Conservation (phyloP, 2,113 vertebrate species). For the Corydoras maculifer region DNA sequence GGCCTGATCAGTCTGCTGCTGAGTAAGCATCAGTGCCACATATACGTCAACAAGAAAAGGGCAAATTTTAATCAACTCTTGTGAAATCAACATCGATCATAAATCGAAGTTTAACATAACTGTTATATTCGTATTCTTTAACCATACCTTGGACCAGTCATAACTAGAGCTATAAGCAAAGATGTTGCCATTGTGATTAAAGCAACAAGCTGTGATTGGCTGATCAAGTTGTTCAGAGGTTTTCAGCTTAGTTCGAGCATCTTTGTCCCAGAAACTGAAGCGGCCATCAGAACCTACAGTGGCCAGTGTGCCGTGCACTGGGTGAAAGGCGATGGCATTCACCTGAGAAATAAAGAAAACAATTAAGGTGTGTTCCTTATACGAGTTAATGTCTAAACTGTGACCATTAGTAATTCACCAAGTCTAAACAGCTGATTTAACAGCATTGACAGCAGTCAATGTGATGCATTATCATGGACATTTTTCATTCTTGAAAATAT, state of each 20-base stretch:
- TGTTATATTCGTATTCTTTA: neutral
- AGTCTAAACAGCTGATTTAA: too few relatives aligned
- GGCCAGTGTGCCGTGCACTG: slow-evolving; percentile 90
- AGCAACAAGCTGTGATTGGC: slow-evolving; percentile 91
- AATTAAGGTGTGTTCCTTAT: neutral
- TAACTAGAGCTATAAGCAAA: slow-evolving; percentile 97
- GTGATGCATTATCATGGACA: too few relatives aligned
- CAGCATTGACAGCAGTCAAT: too few relatives aligned
- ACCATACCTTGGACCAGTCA: slow-evolving; percentile 93
- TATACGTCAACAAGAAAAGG: too few relatives aligned
- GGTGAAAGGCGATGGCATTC: slow-evolving; percentile 95
- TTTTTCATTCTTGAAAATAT: too few relatives aligned
- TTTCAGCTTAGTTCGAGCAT: slow-evolving; percentile 95
- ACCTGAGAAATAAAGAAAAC: slow-evolving; percentile 65
- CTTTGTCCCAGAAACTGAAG: slow-evolving; percentile 99
- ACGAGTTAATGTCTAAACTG: too few relatives aligned
- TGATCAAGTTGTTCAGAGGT: slow-evolving; percentile 95
- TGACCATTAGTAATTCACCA: too few relatives aligned
- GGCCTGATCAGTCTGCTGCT: too few relatives aligned
- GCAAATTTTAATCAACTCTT: too few relatives aligned
- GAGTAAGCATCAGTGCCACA: too few relatives aligned
- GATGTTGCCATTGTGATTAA: slow-evolving; percentile 96
- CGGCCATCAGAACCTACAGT: slow-evolving; percentile 95
- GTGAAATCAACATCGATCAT: too few relatives aligned
- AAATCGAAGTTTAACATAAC: neutral